Evolutionary conservation across 1,140 invertebrate species (phyloP), one percentile per base, ranked within the genome.

Genomic region (Dendroctonus valens): DNA sequence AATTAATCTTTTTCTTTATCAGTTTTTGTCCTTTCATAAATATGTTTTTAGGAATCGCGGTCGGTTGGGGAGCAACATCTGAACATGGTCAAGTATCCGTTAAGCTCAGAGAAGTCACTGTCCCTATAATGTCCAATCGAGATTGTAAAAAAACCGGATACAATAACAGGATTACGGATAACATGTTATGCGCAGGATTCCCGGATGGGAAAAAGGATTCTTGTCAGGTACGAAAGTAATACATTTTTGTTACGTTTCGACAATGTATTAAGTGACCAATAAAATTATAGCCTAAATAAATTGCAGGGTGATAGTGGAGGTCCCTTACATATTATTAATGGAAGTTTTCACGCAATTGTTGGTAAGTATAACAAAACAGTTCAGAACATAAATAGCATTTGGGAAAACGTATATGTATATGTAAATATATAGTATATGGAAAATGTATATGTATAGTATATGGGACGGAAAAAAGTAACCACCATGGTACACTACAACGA

Each of bases 181-280:
- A 91, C 73, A 94, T 94, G 91, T 65, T 95, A 40, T 95, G 92
- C 75, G 92, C 92, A 7, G 92, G 92, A 5, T 87, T 85, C 71
- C 76, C 84, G 5, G 81, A 91, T 44, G 92, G 92, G 15, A 81
- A 81, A 57, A 90, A 89, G 70, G 90, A 91, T 77, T 87, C 89
- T 0, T 92, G 90, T 76, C 88, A 90, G 77, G 85, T 85, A 65
- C 55, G 52, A 7, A 26, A 26, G 14, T 15, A 12, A 52, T 61
- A 1, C 42, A 15, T 51, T 39, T 26, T 61, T 50, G 11, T 7
- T 26, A 26, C 3, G 26, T 26, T 1, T 26, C 3, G 26, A 9
- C 7, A 12, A 41, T 49, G n/a, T 26, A 64, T 40, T 39, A 50
- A 48, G 41, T 57, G 9, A 55, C 8, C 8, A 5, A 11, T 61